Base-by-base conservation (phyloP, 2,797 vertebrate species). In the Hyperoplus lanceolatus region DNA sequence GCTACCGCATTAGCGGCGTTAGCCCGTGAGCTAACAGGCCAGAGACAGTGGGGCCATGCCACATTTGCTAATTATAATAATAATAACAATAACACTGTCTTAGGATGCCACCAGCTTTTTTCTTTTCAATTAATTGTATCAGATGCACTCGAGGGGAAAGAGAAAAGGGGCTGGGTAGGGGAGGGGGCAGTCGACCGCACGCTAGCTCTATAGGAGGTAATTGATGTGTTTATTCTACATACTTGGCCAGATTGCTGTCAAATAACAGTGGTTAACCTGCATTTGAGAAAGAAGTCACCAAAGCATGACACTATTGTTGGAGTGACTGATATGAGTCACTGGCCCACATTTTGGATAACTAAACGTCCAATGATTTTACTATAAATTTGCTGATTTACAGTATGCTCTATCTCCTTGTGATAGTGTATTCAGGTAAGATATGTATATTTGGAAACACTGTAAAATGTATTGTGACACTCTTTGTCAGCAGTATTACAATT, bases 111-210 rank as follows among this genome's bases (percentile, higher is more conserved):
- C 94, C 94, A 93, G 92, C 90, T 93, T 93, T 93, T 93, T 93
- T 93, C 91, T 93, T 94, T 95, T 93, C 94, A 95, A 94, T 94
- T 94, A 94, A 94, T 95, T 94, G 94, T 91, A 94, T 94, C 90
- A 93, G 87, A 93, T 89, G 83, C 83, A 90, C 90, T 90, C 64
- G 16, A 83, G 92, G 85, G 86, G 73, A 82, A 83, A 82, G 79
- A 74, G 80, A 85, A 80, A 89, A 77, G 77, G 77, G 80, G 77
- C 61, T 70, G 71, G 29, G 29, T 29, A 68, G 72, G 66, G 74
- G 46, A 73, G 70, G 51, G 53, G 66, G 62, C 58, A 56, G 81
- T 39, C 36, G 12, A 29, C 46, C 75, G 70, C 76, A 81, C 73
- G 49, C 70, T 66, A 66, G 75, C 84, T 85, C 86, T 86, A 89